Conservation (phyloP, 1,140 invertebrate species). For the Diachasma alloeum region DNA sequence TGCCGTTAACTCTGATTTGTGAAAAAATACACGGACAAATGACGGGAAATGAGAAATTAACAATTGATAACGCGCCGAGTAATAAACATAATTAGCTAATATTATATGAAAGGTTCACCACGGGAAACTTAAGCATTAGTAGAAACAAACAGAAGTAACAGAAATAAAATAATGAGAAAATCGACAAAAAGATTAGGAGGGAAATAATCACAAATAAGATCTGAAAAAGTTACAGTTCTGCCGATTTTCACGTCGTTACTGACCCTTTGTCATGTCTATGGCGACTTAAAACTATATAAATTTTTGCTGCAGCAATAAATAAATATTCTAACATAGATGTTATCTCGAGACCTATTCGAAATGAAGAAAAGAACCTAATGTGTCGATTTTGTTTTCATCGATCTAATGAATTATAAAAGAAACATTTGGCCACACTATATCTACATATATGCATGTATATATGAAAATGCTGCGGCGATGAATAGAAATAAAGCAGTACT, state of each 20-base stretch:
- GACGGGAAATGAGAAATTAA: neutral
- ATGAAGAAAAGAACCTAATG: neutral
- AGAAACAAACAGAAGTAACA: neutral
- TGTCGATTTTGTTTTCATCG: slow-evolving; percentile 6
- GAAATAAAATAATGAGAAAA: neutral
- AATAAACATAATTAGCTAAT: slow-evolving; percentile 31
- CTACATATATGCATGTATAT: slow-evolving; percentile 9
- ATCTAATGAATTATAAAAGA: neutral
- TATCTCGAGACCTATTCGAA: slow-evolving; percentile 25
- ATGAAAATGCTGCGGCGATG: neutral
- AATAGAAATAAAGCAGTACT: neutral
- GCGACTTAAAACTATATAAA: slow-evolving; percentile 34
- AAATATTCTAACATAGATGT: slow-evolving; percentile 35
- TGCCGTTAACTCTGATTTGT: neutral
- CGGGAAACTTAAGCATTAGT: neutral
- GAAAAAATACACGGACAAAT: neutral
- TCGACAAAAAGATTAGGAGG: neutral
- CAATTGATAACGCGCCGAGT: neutral
- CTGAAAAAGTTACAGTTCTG: slow-evolving; percentile 1
- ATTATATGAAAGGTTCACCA: neutral
- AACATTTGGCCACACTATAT: slow-evolving; percentile 12
- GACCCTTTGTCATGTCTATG: slow-evolving; percentile 18
- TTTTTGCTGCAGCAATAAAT: slow-evolving; percentile 36
- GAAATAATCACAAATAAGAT: neutral
- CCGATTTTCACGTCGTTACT: neutral